Percentiles rank a stretch among this genome's conserved stretches.
These are phyloP conservation scores for Gadopsis marmoratus DNA, from an alignment of 2,797 vertebrate genomes.

Conservation along the genomic window DNA sequence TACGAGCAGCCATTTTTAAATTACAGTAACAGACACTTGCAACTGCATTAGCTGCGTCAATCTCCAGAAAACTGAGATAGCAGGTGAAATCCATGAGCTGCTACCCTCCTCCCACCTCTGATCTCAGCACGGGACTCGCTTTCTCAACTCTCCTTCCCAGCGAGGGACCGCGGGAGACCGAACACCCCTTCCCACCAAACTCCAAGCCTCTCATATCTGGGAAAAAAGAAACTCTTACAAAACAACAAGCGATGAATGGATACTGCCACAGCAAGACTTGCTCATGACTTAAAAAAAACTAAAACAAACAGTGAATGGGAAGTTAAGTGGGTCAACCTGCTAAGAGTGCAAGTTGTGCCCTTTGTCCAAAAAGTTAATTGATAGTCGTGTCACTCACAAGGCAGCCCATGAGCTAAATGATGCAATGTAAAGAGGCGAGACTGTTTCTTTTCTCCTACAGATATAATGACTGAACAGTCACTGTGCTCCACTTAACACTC, in stretches of 20 bases:
- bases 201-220: slow-evolving; percentile 9
- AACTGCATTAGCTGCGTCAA: not conserved
- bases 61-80: slow-evolving; percentile 9
- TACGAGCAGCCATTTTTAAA: not conserved
- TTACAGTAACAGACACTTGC: not conserved
- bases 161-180: not conserved
- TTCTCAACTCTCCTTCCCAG: slow-evolving; percentile 1
- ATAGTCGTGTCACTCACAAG: slow-evolving; percentile 61
- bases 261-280: slow-evolving; percentile 9
- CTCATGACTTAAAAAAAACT: slow-evolving; percentile 47
- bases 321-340: slow-evolving; percentile 54
- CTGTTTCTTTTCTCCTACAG: slow-evolving; percentile 1
- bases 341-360: slow-evolving; percentile 42
- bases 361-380: slow-evolving; percentile 55
- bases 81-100: not conserved
- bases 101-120: not conserved
- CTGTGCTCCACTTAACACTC: not conserved
- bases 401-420: slow-evolving; percentile 26
- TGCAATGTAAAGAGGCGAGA: slow-evolving; percentile 19
- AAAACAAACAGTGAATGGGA: slow-evolving; percentile 44
- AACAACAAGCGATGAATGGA: slow-evolving; percentile 33
- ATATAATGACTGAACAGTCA: slow-evolving; percentile 1
- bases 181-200: slow-evolving; percentile 19
- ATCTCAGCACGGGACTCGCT: slow-evolving; percentile 7
- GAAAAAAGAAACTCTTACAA: slow-evolving; percentile 6